These are phyloP conservation scores for Pelobates fuscus DNA, from an alignment of 2,113 vertebrate genomes.

Conservation along the genomic window DNA sequence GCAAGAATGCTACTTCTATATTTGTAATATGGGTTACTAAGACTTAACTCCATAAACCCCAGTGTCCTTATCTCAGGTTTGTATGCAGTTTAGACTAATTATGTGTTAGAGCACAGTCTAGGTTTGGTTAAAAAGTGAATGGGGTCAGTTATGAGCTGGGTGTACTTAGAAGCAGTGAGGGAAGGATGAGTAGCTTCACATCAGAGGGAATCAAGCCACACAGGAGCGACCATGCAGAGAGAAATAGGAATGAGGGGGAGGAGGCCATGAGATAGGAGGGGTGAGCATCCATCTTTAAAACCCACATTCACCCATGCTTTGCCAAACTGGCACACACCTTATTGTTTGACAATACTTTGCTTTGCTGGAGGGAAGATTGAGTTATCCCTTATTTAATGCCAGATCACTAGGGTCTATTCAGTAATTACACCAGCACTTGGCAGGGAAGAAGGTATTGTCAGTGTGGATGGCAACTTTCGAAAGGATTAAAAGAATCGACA, in stretches of 20 bases:
- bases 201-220: constrained; percentile 31
- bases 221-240: constrained; percentile 32
- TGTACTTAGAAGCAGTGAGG: constrained; percentile 24
- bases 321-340: not conserved
- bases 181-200: constrained; percentile 29
- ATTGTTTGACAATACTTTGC: not conserved
- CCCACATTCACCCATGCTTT: constrained; percentile 17
- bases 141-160: constrained; percentile 30
- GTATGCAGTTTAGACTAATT: too few relatives aligned
- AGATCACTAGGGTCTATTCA: not conserved
- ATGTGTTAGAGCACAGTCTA: too few relatives aligned
- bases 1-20: too few relatives aligned
- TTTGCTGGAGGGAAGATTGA: constrained; percentile 2
- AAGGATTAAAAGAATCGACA: not conserved
- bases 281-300: constrained; percentile 12
- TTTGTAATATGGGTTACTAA: too few relatives aligned
- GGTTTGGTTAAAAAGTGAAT: constrained; percentile 1
- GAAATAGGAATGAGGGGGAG: constrained; percentile 6
- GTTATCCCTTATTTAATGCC: not conserved
- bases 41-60: too few relatives aligned
- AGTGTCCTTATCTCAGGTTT: too few relatives aligned
- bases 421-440: not conserved
- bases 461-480: not conserved
- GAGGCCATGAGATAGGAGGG: not conserved
- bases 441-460: not conserved